A percentile compares a stretch with the other conserved stretches of the same genome.
phyloP scores from a whole-genome alignment of 2,888 invertebrate species.

The Creontiades dilutus region DNA sequence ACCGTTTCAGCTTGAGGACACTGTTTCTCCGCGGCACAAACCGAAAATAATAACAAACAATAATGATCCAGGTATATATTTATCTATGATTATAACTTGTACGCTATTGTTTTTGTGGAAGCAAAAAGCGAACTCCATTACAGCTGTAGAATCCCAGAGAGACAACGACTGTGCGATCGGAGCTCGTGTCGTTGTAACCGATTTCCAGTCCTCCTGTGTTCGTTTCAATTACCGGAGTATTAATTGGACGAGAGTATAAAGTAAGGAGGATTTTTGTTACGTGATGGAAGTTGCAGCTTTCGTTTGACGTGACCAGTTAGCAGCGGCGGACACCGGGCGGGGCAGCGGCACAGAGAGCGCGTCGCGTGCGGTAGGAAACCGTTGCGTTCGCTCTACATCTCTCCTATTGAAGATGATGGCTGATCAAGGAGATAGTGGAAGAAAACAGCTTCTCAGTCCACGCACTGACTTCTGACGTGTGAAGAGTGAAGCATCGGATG shows the following conservation, averaged over 20 bases:
- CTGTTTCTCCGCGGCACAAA: too few relatives aligned
- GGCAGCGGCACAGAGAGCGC: background rate
- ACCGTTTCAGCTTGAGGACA: too few relatives aligned
- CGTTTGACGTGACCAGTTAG: background rate
- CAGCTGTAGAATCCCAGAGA: too few relatives aligned
- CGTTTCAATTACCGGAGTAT: background rate
- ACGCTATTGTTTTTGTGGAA: too few relatives aligned
- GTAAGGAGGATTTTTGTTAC: background rate
- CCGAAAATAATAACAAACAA: too few relatives aligned
- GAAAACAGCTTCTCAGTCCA: background rate
- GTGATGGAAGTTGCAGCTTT: background rate
- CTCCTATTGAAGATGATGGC: background rate
- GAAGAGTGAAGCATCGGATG: background rate
- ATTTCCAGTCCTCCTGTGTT: too few relatives aligned
- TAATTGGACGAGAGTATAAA: background rate
- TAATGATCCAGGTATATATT: too few relatives aligned
- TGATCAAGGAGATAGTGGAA: background rate
- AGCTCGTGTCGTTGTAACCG: too few relatives aligned
- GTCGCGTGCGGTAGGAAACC: background rate
- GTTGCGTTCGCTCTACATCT: conserved; percentile 1
- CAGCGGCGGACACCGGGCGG: background rate
- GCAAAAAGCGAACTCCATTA: too few relatives aligned
- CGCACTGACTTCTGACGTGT: background rate
- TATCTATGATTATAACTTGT: too few relatives aligned
- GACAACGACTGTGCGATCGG: too few relatives aligned